Evolutionary conservation across 1,140 invertebrate genomes (phyloP).

Genomic region (Campoletis sonorensis): DNA sequence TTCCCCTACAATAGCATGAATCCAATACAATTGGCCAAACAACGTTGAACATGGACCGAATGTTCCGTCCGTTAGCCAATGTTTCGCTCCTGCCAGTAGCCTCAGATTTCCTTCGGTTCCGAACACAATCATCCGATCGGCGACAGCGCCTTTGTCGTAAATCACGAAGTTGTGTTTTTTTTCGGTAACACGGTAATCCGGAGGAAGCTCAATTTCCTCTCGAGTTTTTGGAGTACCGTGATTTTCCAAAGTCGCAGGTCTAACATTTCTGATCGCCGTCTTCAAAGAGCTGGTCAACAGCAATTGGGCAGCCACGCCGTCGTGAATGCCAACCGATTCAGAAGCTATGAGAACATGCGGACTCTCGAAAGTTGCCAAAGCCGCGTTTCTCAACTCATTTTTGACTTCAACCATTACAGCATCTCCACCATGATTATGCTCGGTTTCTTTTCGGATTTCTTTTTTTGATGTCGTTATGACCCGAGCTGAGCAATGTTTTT

Average conservation of each 20-base stretch:
- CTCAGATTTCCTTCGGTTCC: constrained; percentile 18
- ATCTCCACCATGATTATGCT: constrained; percentile 37
- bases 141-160: constrained; percentile 26
- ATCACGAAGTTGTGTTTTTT: constrained; percentile 26
- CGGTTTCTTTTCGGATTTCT: constrained; percentile 34
- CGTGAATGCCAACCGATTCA: constrained; percentile 33
- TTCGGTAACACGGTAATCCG: constrained; percentile 32
- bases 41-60: constrained; percentile 11
- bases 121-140: constrained; percentile 19
- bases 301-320: constrained; percentile 29
- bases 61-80: constrained; percentile 30
- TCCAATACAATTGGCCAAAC: constrained; percentile 18
- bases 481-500: constrained; percentile 38
- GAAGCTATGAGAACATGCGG: constrained; percentile 39
- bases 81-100: constrained; percentile 20
- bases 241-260: constrained; percentile 31
- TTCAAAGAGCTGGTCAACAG: constrained; percentile 28
- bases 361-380: constrained; percentile 26
- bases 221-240: constrained; percentile 13
- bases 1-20: constrained; percentile 13
- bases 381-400: constrained; percentile 30
- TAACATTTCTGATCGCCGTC: constrained; percentile 38
- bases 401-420: constrained; percentile 18
- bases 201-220: constrained; percentile 32
- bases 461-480: constrained; percentile 32